Evolutionary conservation across 2,113 vertebrate species (phyloP).

Genomic region (Percopsis transmontana): DNA sequence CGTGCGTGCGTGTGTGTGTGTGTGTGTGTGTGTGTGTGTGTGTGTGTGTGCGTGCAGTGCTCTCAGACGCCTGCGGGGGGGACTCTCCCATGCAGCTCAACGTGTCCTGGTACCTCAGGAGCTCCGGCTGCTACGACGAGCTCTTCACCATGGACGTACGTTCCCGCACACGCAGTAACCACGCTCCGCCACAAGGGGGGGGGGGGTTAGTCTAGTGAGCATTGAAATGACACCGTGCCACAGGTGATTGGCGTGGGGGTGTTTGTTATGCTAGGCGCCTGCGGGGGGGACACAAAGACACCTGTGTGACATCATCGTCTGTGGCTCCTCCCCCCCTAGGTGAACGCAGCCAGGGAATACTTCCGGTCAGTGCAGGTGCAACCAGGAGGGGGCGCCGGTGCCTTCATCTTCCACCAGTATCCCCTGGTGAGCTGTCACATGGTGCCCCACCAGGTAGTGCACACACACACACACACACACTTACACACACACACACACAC

Average conservation of each 20-base stretch:
- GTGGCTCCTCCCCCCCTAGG: neutral
- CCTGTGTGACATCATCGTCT: too few species aligned
- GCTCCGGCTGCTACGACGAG: slow-evolving; percentile 74
- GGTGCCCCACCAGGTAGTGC: slow-evolving; percentile 25
- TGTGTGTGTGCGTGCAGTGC: slow-evolving; percentile 21
- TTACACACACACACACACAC: neutral
- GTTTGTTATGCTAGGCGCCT: too few species aligned
- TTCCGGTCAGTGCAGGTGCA: fast-evolving
- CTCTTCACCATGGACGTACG: slow-evolving; percentile 68
- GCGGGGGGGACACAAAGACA: too few species aligned
- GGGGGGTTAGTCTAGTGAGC: too few species aligned
- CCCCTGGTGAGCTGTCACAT: slow-evolving; percentile 16
- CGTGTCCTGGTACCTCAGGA: slow-evolving; percentile 79
- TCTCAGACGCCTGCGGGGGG: slow-evolving; percentile 13
- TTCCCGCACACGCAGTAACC: too few species aligned
- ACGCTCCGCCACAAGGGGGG: too few species aligned
- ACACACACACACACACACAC: neutral
- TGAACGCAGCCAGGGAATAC: fast-evolving
- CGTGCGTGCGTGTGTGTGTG: neutral
- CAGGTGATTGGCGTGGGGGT: too few species aligned
- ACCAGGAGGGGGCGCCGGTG: slow-evolving; percentile 58
- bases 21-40: neutral
- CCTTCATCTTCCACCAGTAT: slow-evolving; percentile 55
- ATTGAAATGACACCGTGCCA: too few species aligned
- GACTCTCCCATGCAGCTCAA: slow-evolving; percentile 19